Percentiles rank a stretch among this genome's conserved stretches.
Evolutionary conservation across 2,888 invertebrate genomes (phyloP).

Genomic region (Lasioglossum figueresi): DNA sequence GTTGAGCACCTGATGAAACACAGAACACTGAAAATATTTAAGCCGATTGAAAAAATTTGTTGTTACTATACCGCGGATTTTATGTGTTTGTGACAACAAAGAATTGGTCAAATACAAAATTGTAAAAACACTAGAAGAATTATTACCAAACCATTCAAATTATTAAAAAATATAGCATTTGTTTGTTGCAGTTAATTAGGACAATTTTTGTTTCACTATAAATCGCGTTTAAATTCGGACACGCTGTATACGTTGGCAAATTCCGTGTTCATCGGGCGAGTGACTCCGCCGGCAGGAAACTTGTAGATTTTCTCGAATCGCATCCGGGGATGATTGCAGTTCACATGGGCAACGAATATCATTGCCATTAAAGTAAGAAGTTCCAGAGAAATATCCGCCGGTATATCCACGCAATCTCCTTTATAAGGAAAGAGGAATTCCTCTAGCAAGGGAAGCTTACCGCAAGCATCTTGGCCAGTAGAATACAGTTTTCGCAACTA

Average conservation of each 20-base stretch:
- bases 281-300: neutral
- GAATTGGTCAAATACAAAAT: too few species aligned
- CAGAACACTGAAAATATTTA: too few species aligned
- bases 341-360: slow-evolving; percentile 12
- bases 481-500: slow-evolving; percentile 22
- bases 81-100: too few species aligned
- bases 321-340: neutral
- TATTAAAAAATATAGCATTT: too few species aligned
- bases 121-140: too few species aligned
- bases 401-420: slow-evolving; percentile 9
- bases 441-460: neutral
- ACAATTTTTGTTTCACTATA: neutral
- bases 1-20: too few species aligned
- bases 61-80: too few species aligned
- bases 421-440: slow-evolving; percentile 22
- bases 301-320: neutral
- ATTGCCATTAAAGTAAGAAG: slow-evolving; percentile 3
- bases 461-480: slow-evolving; percentile 19
- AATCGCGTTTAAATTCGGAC: neutral
- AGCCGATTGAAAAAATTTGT: too few species aligned
- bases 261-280: neutral
- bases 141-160: too few species aligned
- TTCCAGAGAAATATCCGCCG: slow-evolving; percentile 21
- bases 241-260: neutral
- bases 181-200: too few species aligned